phyloP scores from a whole-genome alignment of 1,140 invertebrate genomes.

The Solenopsis invicta region DNA sequence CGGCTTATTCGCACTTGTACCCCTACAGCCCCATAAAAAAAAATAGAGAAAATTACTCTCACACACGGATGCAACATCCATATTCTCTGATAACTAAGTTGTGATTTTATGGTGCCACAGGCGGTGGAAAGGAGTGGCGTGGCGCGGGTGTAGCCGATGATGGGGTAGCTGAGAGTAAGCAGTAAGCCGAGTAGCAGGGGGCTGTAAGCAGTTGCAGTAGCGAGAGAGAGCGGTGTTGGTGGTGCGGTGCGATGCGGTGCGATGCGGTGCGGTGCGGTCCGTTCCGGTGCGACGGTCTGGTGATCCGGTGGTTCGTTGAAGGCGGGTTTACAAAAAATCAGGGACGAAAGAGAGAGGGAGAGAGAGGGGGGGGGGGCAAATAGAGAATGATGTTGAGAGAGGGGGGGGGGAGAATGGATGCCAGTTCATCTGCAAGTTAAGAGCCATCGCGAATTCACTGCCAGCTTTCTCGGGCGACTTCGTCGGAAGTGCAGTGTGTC shows the following conservation, averaged over 20 bases:
- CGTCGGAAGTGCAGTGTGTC: conserved; percentile 69
- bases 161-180: conserved; percentile 86
- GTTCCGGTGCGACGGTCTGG: conserved; percentile 31
- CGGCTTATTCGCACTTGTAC: conserved; percentile 44
- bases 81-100: conserved; percentile 84
- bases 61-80: conserved; percentile 79
- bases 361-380: conserved; percentile 49
- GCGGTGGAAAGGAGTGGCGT: conserved; percentile 86
- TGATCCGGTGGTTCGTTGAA: conserved; percentile 81
- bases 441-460: conserved; percentile 8
- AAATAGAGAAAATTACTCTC: conserved; percentile 65
- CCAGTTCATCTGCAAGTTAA: conserved; percentile 68
- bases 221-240: conserved; percentile 75
- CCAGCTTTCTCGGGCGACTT: conserved; percentile 43
- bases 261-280: conserved; percentile 2
- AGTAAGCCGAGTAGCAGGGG: conserved; percentile 85
- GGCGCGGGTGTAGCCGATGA: conserved; percentile 85
- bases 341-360: conserved; percentile 67
- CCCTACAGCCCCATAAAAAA: conserved; percentile 49
- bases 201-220: conserved; percentile 86
- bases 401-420: conserved; percentile 66
- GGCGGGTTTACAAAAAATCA: conserved; percentile 78
- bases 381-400: conserved; percentile 49
- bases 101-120: conserved; percentile 87
- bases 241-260: conserved; percentile 49